These are phyloP conservation scores for human (Homo sapiens) DNA, from an alignment of 2,113 vertebrate species.

Conservation along the genomic window GRCh38 chr20:58426001-58426500, in stretches of 20 bases:
- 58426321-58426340: neutral
- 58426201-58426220: neutral
- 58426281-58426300: neutral
- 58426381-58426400: neutral
- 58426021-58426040: neutral
- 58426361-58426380: accelerated
- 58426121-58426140: neutral
- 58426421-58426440: neutral
- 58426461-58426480: accelerated
- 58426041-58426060: neutral
- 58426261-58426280: too few relatives aligned
- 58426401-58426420: too few relatives aligned
- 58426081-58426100: neutral
- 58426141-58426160: neutral
- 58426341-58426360: neutral
- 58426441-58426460: accelerated
- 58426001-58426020: neutral
- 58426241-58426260: neutral
- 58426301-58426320: neutral
- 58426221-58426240: neutral
- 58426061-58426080: neutral
- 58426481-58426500: neutral
- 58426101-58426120: neutral
- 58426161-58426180: neutral
- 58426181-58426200: too few relatives aligned